Conservation (phyloP, 2,797 vertebrate species). For the Bovichtus variegatus region DNA sequence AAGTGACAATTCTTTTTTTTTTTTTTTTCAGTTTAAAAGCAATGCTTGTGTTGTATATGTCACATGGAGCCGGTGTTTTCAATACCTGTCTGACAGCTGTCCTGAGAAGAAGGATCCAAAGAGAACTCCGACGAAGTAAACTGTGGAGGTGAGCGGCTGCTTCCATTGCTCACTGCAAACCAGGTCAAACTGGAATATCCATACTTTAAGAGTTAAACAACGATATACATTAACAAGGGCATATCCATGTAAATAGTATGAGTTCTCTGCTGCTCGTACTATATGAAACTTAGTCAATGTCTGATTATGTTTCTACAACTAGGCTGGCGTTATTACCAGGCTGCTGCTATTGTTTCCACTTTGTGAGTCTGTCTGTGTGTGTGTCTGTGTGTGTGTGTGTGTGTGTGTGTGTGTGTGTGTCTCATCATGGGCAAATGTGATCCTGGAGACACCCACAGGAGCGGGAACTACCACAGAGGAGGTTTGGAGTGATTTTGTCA, state of each 20-base stretch:
- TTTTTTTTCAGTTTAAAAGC: no score
- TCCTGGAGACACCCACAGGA: no score
- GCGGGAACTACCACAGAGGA: no score
- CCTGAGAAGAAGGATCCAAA: constrained; percentile 90
- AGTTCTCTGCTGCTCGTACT: neutral
- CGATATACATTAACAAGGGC: neutral
- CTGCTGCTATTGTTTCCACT: no score
- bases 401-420: no score
- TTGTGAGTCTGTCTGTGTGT: no score
- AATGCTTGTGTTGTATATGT: no score
- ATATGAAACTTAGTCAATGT: neutral
- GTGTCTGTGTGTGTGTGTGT: no score
- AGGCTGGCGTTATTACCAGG: no score
- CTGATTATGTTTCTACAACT: neutral
- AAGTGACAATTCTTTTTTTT: no score
- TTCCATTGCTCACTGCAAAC: constrained; percentile 91
- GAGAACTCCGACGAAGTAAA: constrained; percentile 90
- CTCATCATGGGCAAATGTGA: no score
- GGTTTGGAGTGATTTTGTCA: no score
- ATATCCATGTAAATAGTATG: neutral
- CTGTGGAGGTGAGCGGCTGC: constrained; percentile 87
- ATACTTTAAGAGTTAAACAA: neutral
- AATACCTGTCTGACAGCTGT: constrained; percentile 91
- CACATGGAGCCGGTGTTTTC: neutral
- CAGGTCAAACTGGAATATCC: constrained; percentile 87